Percentiles rank a stretch among this genome's conserved stretches.
phyloP scores from a whole-genome alignment of 2,888 invertebrate genomes.

The Epicampocera succincta region DNA sequence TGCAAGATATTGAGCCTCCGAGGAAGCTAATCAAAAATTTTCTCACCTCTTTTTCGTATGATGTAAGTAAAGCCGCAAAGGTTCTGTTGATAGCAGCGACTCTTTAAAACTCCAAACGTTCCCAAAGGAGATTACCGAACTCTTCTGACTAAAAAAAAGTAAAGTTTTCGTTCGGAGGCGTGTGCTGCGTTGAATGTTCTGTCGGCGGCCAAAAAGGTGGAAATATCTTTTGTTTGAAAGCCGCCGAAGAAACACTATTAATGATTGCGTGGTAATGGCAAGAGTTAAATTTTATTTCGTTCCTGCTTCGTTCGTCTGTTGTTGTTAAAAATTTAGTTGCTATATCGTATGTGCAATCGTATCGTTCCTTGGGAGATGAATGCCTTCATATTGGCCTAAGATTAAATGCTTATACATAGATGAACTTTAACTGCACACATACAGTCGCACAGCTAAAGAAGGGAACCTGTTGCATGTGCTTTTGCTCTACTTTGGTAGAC shows the following conservation, averaged over 20 bases:
- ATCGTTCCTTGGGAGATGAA: constrained; percentile 55
- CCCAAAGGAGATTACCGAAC: constrained; percentile 19
- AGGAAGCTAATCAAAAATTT: constrained; percentile 81
- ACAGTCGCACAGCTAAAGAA: constrained; percentile 40
- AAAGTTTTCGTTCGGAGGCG: constrained; percentile 75
- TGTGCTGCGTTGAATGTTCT: constrained; percentile 79
- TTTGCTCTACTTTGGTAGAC: constrained; percentile 57
- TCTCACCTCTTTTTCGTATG: constrained; percentile 81
- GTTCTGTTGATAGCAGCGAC: constrained; percentile 60
- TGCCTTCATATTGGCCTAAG: constrained; percentile 60
- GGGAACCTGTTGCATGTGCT: constrained; percentile 78
- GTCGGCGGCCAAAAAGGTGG: constrained; percentile 76
- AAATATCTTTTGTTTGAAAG: constrained; percentile 77
- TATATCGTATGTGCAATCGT: constrained; percentile 2
- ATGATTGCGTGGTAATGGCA: constrained; percentile 64
- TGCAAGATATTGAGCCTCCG: constrained; percentile 74
- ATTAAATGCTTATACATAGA: constrained; percentile 31
- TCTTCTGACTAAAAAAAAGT: constrained; percentile 26
- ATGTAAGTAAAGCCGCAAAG: constrained; percentile 71
- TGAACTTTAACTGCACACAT: not conserved
- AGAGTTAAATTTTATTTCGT: constrained; percentile 37
- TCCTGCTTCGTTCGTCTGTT: constrained; percentile 48
- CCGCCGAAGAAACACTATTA: constrained; percentile 71
- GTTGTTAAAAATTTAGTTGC: constrained; percentile 32
- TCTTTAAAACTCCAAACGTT: constrained; percentile 17